Evolutionary conservation across 2,797 vertebrate species (phyloP).

Genomic region (Pseudopleuronectes americanus): DNA sequence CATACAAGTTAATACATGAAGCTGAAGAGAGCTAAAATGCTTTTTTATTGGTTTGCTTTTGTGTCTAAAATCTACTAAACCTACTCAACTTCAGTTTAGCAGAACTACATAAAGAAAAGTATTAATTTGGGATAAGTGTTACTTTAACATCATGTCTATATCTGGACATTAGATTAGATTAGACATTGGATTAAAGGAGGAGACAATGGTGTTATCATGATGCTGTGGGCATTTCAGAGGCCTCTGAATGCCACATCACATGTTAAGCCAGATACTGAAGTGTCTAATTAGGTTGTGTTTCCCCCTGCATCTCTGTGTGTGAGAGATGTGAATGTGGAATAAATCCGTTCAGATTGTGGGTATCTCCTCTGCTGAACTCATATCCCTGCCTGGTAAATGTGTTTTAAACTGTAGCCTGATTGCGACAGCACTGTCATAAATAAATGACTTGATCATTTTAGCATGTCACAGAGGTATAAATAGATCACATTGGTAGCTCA

Average conservation of each 20-base stretch:
- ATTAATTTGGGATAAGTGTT: no score
- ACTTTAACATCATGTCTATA: no score
- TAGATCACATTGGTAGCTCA: slow-evolving; percentile 53
- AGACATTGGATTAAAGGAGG: no score
- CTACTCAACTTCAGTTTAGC: no score
- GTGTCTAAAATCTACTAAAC: background rate
- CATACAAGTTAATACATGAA: background rate
- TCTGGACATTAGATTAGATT: no score
- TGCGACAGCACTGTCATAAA: slow-evolving; percentile 65
- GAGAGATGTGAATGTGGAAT: slow-evolving; percentile 15
- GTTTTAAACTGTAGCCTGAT: slow-evolving; percentile 50
- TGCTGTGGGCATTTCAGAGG: slow-evolving; percentile 3
- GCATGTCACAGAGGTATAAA: slow-evolving; percentile 61
- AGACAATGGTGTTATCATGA: no score
- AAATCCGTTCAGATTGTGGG: slow-evolving; percentile 1
- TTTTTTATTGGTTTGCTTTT: background rate
- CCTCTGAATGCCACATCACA: slow-evolving; percentile 19
- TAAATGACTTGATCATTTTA: slow-evolving; percentile 70
- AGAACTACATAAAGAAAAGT: no score
- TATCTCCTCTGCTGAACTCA: slow-evolving; percentile 51
- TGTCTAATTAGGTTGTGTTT: slow-evolving; percentile 41
- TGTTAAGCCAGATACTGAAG: slow-evolving; percentile 19
- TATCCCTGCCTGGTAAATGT: slow-evolving; percentile 41
- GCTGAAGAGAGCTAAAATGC: background rate
- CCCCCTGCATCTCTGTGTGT: slow-evolving; percentile 3